Percentiles rank a stretch among this genome's conserved stretches.
These are phyloP conservation scores for Graphium colonna DNA, from an alignment of 2,888 invertebrate species.

Conservation along the genomic window DNA sequence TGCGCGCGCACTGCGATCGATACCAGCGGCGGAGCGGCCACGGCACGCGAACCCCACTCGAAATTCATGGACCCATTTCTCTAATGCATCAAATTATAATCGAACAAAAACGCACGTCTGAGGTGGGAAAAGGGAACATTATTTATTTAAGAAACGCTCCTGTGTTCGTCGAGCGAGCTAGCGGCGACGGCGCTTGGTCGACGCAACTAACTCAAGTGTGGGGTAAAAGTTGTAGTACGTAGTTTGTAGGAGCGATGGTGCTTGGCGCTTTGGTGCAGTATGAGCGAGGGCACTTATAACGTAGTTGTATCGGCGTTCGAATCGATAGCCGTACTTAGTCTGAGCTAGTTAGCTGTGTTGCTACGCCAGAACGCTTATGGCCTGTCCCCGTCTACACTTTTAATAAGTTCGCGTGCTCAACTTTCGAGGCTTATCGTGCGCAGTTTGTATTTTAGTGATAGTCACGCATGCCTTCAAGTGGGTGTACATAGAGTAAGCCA, in stretches of 20 bases:
- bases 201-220: slow-evolving; percentile 36
- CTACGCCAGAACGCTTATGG: slow-evolving; percentile 30
- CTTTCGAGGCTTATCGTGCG: slow-evolving; percentile 30
- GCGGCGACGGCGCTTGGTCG: slow-evolving; percentile 19
- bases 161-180: slow-evolving; percentile 3
- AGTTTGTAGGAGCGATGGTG: slow-evolving; percentile 35
- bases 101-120: slow-evolving; percentile 2
- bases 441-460: slow-evolving; percentile 18
- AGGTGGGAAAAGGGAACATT: no score
- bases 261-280: slow-evolving; percentile 32
- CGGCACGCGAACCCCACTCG: slow-evolving; percentile 61
- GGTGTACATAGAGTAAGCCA: slow-evolving; percentile 7
- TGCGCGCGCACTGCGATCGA: slow-evolving; percentile 78
- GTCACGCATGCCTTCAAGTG: slow-evolving; percentile 11
- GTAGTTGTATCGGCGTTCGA: slow-evolving; percentile 29
- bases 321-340: slow-evolving; percentile 49
- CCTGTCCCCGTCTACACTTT: slow-evolving; percentile 34
- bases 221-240: slow-evolving; percentile 37
- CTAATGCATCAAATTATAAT: slow-evolving; percentile 37
- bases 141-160: no score
- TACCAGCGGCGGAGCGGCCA: slow-evolving; percentile 67
- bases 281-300: slow-evolving; percentile 24
- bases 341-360: slow-evolving; percentile 34
- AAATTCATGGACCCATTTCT: slow-evolving; percentile 58
- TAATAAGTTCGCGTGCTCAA: slow-evolving; percentile 37